Conservation (phyloP, 2,113 vertebrate species). For the Coptodon bakossiorum region DNA sequence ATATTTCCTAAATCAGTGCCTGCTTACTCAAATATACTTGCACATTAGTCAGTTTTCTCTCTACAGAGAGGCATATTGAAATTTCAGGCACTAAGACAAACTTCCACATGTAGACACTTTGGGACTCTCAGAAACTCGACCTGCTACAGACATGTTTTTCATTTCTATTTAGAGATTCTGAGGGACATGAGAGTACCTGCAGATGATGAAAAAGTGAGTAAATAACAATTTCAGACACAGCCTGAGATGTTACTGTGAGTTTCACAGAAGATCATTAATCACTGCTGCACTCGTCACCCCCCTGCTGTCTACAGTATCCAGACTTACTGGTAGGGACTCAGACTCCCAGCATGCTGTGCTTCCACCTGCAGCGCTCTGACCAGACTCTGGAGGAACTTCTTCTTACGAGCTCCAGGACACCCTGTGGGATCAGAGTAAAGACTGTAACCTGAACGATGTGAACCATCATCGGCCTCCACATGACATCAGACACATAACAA, state of each 20-base stretch:
- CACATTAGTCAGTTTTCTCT: background rate
- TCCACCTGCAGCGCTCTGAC: constrained; percentile 49
- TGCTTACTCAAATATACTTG: background rate
- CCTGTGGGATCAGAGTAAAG: constrained; percentile 18
- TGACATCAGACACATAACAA: background rate
- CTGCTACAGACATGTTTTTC: background rate
- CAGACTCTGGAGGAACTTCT: constrained; percentile 57
- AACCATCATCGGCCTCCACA: background rate
- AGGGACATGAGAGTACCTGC: background rate
- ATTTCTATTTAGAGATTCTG: background rate
- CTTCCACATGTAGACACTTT: background rate
- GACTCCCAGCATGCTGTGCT: constrained; percentile 47
- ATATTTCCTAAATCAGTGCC: background rate
- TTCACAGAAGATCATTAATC: background rate
- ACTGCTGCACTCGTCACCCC: background rate
- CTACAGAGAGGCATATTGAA: background rate
- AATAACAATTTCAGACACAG: background rate
- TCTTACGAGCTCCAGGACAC: constrained; percentile 57
- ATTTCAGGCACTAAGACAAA: background rate
- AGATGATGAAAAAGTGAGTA: background rate
- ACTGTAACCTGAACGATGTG: background rate
- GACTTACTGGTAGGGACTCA: constrained; percentile 18
- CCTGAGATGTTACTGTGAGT: background rate
- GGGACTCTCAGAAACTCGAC: background rate
- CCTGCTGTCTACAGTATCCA: background rate